phyloP scores from a whole-genome alignment of 2,888 invertebrate genomes.

The Tetragonula carbonaria region DNA sequence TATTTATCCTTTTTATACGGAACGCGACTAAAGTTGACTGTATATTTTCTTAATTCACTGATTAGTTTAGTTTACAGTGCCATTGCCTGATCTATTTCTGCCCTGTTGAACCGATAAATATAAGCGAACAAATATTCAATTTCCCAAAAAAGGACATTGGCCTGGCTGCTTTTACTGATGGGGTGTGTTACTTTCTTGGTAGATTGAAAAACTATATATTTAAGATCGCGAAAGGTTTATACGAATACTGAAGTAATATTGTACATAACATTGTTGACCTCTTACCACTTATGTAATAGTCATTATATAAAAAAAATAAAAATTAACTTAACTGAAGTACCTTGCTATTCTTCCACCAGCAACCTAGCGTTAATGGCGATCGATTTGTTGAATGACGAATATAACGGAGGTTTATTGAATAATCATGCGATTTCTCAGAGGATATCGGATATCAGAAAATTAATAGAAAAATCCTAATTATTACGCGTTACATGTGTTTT shows the following conservation, averaged over 20 bases:
- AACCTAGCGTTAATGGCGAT: slow-evolving; percentile 20
- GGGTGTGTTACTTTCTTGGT: slow-evolving; percentile 70
- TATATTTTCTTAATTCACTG: slow-evolving; percentile 73
- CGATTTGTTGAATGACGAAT: neutral
- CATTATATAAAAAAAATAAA: slow-evolving; percentile 78
- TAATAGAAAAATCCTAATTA: neutral
- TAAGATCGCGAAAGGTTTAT: slow-evolving; percentile 62
- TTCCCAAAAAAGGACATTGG: slow-evolving; percentile 57
- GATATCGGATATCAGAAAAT: neutral
- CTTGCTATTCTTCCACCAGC: slow-evolving; percentile 1
- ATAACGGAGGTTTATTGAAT: neutral
- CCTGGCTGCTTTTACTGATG: slow-evolving; percentile 52
- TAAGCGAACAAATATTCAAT: slow-evolving; percentile 38
- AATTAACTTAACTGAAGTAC: slow-evolving; percentile 76
- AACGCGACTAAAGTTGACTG: slow-evolving; percentile 66
- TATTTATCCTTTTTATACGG: slow-evolving; percentile 74
- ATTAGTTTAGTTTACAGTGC: slow-evolving; percentile 78
- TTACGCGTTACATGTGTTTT: neutral
- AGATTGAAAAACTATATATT: slow-evolving; percentile 72
- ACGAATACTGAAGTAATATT: slow-evolving; percentile 71
- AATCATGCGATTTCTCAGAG: neutral
- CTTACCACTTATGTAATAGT: slow-evolving; percentile 80
- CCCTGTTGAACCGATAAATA: slow-evolving; percentile 57
- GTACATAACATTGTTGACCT: slow-evolving; percentile 82
- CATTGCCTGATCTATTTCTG: slow-evolving; percentile 74